Evolutionary conservation across 2,113 vertebrate species (phyloP).

Genomic region (Sorex fumeus): DNA sequence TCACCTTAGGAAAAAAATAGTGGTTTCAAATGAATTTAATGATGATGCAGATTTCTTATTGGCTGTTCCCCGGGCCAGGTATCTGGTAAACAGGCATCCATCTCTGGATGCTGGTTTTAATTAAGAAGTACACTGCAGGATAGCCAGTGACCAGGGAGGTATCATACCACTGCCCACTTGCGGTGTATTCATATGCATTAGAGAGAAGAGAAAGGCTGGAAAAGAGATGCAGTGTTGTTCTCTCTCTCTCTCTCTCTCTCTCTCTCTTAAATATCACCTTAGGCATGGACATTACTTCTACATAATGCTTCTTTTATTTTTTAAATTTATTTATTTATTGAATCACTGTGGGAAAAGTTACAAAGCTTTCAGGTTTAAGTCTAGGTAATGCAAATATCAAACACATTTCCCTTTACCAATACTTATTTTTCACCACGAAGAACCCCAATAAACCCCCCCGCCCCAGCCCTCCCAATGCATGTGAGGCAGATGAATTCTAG

Average conservation of each 20-base stretch:
- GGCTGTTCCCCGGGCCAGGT: slow-evolving; percentile 61
- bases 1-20: slow-evolving; percentile 46
- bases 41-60: slow-evolving; percentile 64
- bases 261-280: no score
- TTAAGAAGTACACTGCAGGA: slow-evolving; percentile 67
- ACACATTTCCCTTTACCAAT: no score
- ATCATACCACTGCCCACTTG: slow-evolving; percentile 6
- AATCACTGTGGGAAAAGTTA: no score
- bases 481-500: no score
- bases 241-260: not conserved
- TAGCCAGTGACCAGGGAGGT: slow-evolving; percentile 65
- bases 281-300: no score
- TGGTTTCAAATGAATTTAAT: slow-evolving; percentile 61
- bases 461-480: no score
- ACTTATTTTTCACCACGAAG: no score
- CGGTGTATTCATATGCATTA: slow-evolving; percentile 42
- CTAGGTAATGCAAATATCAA: no score
- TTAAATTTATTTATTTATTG: no score
- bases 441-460: no score
- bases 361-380: no score
- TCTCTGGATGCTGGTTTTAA: slow-evolving; percentile 73
- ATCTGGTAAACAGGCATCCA: slow-evolving; percentile 62
- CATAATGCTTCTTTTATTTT: no score
- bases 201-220: slow-evolving; percentile 59
- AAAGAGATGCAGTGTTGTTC: slow-evolving; percentile 26